Percentiles rank a stretch among this genome's conserved stretches.
Conservation (phyloP, 2,797 vertebrate species). For the Helostoma temminkii region DNA sequence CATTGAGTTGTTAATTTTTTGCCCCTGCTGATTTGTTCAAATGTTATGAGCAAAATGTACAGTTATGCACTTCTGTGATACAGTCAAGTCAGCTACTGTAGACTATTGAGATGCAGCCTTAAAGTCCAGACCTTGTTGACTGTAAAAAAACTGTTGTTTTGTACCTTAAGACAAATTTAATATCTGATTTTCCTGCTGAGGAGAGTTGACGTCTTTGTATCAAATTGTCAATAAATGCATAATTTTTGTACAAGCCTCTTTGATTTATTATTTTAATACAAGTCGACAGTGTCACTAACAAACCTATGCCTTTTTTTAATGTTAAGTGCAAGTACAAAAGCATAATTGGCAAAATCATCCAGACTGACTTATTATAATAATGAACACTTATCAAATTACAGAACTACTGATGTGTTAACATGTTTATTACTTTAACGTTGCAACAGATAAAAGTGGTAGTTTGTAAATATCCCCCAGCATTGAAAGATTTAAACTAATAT, state of each 20-base stretch:
- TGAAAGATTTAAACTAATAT: too few species aligned
- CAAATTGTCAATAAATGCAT: slow-evolving; percentile 78
- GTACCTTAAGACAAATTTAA: slow-evolving; percentile 62
- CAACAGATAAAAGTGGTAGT: too few species aligned
- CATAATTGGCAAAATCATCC: too few species aligned
- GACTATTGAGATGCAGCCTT: slow-evolving; percentile 16
- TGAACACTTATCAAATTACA: too few species aligned
- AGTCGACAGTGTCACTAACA: too few species aligned
- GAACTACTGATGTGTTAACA: too few species aligned
- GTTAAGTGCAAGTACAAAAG: too few species aligned
- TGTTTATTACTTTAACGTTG: too few species aligned
- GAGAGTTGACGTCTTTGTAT: slow-evolving; percentile 70
- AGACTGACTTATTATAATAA: too few species aligned
- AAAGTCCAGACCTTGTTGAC: neutral
- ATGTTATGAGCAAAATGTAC: neutral
- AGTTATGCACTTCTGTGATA: slow-evolving; percentile 9
- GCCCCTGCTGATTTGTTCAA: slow-evolving; percentile 1
- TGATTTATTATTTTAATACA: neutral
- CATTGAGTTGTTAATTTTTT: slow-evolving; percentile 3
- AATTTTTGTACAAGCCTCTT: slow-evolving; percentile 75
- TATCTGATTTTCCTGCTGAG: slow-evolving; percentile 33
- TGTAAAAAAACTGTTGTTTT: slow-evolving; percentile 63
- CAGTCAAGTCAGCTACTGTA: neutral
- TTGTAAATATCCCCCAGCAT: too few species aligned
- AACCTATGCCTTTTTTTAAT: too few species aligned